These are phyloP conservation scores for Diabrotica undecimpunctata DNA, from an alignment of 1,140 invertebrate genomes.

Conservation along the genomic window DNA sequence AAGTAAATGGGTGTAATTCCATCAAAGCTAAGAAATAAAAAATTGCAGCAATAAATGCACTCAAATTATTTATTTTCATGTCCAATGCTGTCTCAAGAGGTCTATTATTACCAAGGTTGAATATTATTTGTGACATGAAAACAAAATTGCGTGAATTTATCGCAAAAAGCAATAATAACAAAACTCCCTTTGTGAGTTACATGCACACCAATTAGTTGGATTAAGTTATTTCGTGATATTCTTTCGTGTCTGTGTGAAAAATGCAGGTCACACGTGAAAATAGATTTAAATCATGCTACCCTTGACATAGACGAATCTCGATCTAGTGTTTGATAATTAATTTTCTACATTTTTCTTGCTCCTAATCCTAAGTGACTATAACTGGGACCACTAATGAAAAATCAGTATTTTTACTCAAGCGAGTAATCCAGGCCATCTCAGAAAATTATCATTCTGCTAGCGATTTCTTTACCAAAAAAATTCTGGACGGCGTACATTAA, in stretches of 20 bases:
- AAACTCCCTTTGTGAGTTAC: background rate
- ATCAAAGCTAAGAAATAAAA: background rate
- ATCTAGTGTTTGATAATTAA: no score
- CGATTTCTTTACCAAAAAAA: no score
- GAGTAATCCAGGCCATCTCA: no score
- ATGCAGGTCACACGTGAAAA: background rate
- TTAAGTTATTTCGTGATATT: conserved; percentile 1
- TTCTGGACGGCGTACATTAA: no score
- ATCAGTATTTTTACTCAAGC: no score
- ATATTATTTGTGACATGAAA: conserved; percentile 1
- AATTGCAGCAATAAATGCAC: background rate
- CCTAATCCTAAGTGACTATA: no score
- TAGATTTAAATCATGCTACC: no score
- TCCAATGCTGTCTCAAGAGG: background rate
- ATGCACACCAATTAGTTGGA: background rate
- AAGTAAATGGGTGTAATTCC: background rate
- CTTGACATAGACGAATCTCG: no score
- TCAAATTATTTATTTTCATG: conserved; percentile 1
- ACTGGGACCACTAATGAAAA: no score
- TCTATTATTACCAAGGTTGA: background rate
- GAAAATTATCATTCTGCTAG: no score
- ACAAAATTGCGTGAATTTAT: conserved; percentile 1
- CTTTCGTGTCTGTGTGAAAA: background rate
- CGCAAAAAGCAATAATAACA: conserved; percentile 1
- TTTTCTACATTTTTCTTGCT: no score